A percentile compares a stretch with the other conserved stretches of the same genome.
These are phyloP conservation scores for Watsonalla binaria DNA, from an alignment of 2,888 invertebrate genomes.

Conservation along the genomic window DNA sequence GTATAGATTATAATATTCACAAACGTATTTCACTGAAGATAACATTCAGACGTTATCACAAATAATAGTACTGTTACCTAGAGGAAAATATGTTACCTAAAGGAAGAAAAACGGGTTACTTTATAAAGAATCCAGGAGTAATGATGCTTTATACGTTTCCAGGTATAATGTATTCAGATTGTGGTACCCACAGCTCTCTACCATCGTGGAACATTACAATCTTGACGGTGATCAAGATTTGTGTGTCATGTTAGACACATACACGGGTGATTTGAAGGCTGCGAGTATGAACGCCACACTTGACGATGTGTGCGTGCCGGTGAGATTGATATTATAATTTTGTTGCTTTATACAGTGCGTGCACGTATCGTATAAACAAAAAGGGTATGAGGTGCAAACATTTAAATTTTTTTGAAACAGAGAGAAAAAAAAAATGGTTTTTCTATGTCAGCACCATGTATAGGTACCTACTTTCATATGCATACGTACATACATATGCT, in stretches of 20 bases:
- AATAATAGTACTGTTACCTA: too few relatives aligned
- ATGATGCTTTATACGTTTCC: constrained; percentile 13
- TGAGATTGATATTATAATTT: constrained; percentile 23
- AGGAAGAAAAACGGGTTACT: background rate
- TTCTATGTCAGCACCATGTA: too few relatives aligned
- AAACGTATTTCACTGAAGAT: too few relatives aligned
- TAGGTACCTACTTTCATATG: too few relatives aligned
- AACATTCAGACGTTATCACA: too few relatives aligned
- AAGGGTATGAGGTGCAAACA: too few relatives aligned
- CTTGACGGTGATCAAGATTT: constrained; percentile 35
- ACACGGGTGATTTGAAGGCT: constrained; percentile 40
- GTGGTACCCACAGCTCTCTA: constrained; percentile 68
- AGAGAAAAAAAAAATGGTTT: too few relatives aligned
- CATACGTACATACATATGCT: too few relatives aligned
- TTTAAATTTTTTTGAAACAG: too few relatives aligned
- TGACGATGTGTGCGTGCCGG: constrained; percentile 44
- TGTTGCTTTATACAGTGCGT: too few relatives aligned
- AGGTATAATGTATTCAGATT: constrained; percentile 61
- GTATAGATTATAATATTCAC: too few relatives aligned
- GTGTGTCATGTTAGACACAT: constrained; percentile 55
- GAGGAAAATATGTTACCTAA: background rate
- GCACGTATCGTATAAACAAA: too few relatives aligned
- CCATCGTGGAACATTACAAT: constrained; percentile 60
- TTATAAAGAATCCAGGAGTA: background rate
- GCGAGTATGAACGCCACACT: constrained; percentile 20